These are phyloP conservation scores for Porites lobata DNA, from an alignment of 92 coral and sea anemone genomes.

Conservation along the genomic window DNA sequence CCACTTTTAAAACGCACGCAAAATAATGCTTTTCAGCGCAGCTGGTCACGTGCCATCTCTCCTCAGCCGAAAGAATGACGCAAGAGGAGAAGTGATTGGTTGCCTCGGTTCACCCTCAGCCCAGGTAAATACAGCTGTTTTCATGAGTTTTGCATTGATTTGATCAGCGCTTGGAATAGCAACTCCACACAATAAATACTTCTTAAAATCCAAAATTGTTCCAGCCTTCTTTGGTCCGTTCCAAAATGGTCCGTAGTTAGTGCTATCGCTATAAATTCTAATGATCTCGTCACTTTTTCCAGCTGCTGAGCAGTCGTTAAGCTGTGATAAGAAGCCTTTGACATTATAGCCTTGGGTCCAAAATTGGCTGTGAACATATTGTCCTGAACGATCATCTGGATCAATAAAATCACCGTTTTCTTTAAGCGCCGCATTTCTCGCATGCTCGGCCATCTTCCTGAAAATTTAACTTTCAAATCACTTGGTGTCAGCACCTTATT, in stretches of 20 bases:
- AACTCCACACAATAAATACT: conserved; percentile 76
- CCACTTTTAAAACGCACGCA: conserved; percentile 66
- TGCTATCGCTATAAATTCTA: conserved; percentile 82
- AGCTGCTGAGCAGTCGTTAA: conserved; percentile 53
- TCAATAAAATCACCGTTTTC: conserved; percentile 73
- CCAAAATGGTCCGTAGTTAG: conserved; percentile 86
- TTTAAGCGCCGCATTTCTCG: conserved; percentile 67
- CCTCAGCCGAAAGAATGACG: conserved; percentile 67
- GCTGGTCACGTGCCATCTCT: conserved; percentile 76
- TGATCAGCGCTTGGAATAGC: conserved; percentile 79
- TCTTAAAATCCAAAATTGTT: conserved; percentile 70
- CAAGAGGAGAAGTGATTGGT: conserved; percentile 65
- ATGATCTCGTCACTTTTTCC: conserved; percentile 7
- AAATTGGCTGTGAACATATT: conserved; percentile 65
- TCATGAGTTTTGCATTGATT: conserved; percentile 71
- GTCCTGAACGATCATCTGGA: too few relatives aligned
- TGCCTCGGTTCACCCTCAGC: conserved; percentile 73
- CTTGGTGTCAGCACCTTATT: conserved; percentile 79
- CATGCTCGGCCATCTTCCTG: conserved; percentile 78
- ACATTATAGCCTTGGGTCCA: conserved; percentile 65
- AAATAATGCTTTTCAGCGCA: conserved; percentile 69
- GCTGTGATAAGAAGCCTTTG: conserved; percentile 35
- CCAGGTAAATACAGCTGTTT: conserved; percentile 87
- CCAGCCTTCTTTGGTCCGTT: conserved; percentile 73
- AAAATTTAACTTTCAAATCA: too few relatives aligned